Base-by-base conservation (phyloP, 2,888 invertebrate genomes). In the Hemaris fuciformis region DNA sequence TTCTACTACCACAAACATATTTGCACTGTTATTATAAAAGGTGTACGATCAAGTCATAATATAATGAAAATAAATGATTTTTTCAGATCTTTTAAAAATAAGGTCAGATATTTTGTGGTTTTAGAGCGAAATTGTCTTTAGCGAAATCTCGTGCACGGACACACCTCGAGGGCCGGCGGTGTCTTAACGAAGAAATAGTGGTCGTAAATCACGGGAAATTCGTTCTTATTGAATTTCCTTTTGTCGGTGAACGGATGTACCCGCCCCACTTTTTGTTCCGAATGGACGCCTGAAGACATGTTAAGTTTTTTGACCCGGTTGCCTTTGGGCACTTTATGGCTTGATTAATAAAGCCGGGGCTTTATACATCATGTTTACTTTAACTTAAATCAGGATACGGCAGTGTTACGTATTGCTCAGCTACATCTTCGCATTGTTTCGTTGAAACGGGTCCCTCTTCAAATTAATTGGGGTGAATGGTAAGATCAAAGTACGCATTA, bases 201-300 rank as follows among this genome's bases (percentile, higher is more conserved):
- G 85, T 80, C 86, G 90, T 91, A 91, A 91, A 91, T 91, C 89
- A 89, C 80, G 81, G 89, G 85, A 91, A 91, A 91, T 89, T 90
- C 88, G 83, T 84, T 87, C 89, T 91, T 91, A 92, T 91, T 91
- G 91, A 92, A 92, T 92, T 91, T 91, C 88, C 90, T 88, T 86
- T 87, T 82, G 85, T 85, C 83, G 83, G 84, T 70, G 75, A 83
- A 79, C 83, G 86, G 85, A 87, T 86, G 82, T 79, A 68, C 76
- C 53, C 76, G 82, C 81, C 84, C 81, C 80, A 77, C 83, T 89
- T 90, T 89, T 91, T 89, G 83, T 86, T 86, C 81, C 76, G 71
- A 85, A 85, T 81, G 82, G 83, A 84, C 81, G 85, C 80, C 75
- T 74, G 70, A 72, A 80, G 84, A 80, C 81, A 80, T 76, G 80